Evolutionary conservation across 2,888 invertebrate species (phyloP).

Genomic region (Peribatodes rhomboidaria): DNA sequence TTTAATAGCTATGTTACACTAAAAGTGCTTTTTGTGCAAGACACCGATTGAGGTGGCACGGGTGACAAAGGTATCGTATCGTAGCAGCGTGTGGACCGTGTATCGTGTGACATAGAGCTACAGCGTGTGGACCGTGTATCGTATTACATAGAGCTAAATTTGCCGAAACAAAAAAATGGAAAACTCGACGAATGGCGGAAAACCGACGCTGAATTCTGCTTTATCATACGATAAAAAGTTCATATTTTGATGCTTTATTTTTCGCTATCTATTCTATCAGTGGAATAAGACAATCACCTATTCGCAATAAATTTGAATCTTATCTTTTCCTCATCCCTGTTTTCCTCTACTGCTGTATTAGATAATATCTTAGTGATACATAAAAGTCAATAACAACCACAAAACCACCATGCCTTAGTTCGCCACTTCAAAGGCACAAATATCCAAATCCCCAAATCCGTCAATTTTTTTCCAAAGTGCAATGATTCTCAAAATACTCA

Average conservation of each 20-base stretch:
- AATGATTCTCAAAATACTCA: constrained; percentile 28
- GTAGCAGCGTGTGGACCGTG: neutral
- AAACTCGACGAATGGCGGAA: neutral
- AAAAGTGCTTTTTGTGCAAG: neutral
- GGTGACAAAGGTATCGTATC: neutral
- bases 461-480: constrained; percentile 14
- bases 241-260: neutral
- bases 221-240: neutral
- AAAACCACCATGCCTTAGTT: constrained; percentile 6
- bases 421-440: constrained; percentile 3
- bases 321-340: neutral
- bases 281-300: neutral
- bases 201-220: neutral
- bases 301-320: neutral
- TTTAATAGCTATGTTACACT: too few species aligned
- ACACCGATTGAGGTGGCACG: neutral
- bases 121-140: neutral
- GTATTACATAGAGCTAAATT: neutral
- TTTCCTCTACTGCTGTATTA: neutral
- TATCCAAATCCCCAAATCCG: constrained; percentile 3
- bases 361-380: neutral
- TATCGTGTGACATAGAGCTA: neutral
- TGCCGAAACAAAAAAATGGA: neutral
- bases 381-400: neutral
- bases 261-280: neutral